Conservation (phyloP, 2,888 invertebrate species). For the Ormia ochracea region DNA sequence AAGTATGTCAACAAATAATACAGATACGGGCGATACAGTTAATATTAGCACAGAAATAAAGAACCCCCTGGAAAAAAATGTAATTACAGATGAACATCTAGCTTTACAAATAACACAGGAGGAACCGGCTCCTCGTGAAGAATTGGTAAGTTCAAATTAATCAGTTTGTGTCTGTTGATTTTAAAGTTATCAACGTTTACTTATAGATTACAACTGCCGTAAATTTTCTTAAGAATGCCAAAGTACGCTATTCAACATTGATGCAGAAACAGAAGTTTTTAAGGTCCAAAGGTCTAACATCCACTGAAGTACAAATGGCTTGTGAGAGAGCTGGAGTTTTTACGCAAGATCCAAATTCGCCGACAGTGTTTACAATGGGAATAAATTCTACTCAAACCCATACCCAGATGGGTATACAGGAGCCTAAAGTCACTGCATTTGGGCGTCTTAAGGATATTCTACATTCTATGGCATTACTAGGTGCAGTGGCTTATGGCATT, state of each 20-base stretch:
- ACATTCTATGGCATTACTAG: conserved; percentile 85
- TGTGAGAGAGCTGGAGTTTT: conserved; percentile 81
- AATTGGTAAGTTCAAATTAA: conserved; percentile 69
- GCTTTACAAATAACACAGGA: conserved; percentile 2
- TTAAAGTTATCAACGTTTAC: neutral
- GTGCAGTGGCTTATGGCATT: conserved; percentile 86
- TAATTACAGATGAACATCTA: conserved; percentile 27
- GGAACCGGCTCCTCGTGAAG: conserved; percentile 70
- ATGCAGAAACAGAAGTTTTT: conserved; percentile 88
- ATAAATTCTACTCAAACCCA: conserved; percentile 64
- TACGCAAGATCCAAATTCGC: conserved; percentile 71
- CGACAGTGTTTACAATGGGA: conserved; percentile 74
- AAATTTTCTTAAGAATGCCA: conserved; percentile 91
- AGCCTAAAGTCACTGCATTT: conserved; percentile 74
- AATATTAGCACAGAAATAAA: conserved; percentile 64
- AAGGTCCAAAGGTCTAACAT: conserved; percentile 85
- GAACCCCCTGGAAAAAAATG: conserved; percentile 33
- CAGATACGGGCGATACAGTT: conserved; percentile 75
- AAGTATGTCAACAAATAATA: conserved; percentile 72
- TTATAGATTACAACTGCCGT: conserved; percentile 89
- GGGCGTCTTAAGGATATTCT: conserved; percentile 82
- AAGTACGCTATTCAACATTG: conserved; percentile 85
- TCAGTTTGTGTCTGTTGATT: neutral
- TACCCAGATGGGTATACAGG: conserved; percentile 68
- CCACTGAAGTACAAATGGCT: conserved; percentile 85